A percentile compares a stretch with the other conserved stretches of the same genome.
Evolutionary conservation across 2,888 invertebrate species (phyloP).

Genomic region (Sinhomidia bicolor): DNA sequence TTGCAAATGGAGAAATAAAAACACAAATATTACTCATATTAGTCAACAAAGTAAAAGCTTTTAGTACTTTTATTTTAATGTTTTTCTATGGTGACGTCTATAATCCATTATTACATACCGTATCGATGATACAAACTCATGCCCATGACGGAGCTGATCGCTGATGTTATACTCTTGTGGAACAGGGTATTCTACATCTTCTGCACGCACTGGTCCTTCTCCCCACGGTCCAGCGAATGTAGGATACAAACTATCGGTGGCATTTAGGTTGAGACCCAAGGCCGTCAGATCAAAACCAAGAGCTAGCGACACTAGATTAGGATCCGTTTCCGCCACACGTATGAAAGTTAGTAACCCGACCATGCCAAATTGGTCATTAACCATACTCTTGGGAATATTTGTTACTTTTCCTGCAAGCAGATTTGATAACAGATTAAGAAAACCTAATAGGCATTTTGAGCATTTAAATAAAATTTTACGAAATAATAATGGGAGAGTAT

Average conservation of each 20-base stretch:
- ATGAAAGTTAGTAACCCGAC: constrained; percentile 99
- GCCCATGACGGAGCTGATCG: constrained; percentile 79
- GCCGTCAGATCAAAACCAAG: constrained; percentile 99
- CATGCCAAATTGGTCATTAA: constrained; percentile 99
- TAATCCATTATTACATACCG: constrained; percentile 84
- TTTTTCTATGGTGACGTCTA: constrained; percentile 74
- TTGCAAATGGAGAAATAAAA: too few relatives aligned
- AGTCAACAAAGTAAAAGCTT: too few relatives aligned
- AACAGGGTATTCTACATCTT: constrained; percentile 99
- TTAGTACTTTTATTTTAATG: too few relatives aligned
- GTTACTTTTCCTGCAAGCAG: constrained; percentile 95
- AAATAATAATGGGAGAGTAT: too few relatives aligned
- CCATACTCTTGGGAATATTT: constrained; percentile 99
- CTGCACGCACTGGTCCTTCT: constrained; percentile 98
- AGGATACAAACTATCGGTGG: constrained; percentile 98
- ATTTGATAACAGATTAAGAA: too few relatives aligned
- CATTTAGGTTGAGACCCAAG: constrained; percentile 98
- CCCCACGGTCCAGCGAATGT: constrained; percentile 99
- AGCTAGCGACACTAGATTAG: constrained; percentile 97
- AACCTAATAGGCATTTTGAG: too few relatives aligned
- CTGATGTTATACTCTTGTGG: constrained; percentile 99
- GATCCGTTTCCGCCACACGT: constrained; percentile 98
- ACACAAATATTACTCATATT: too few relatives aligned
- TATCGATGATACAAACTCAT: constrained; percentile 87
- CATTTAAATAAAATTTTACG: too few relatives aligned